Percentiles rank a stretch among this genome's conserved stretches.
These are phyloP conservation scores for Drosophila longiperda DNA, from an alignment of 2,888 invertebrate genomes.

Conservation along the genomic window DNA sequence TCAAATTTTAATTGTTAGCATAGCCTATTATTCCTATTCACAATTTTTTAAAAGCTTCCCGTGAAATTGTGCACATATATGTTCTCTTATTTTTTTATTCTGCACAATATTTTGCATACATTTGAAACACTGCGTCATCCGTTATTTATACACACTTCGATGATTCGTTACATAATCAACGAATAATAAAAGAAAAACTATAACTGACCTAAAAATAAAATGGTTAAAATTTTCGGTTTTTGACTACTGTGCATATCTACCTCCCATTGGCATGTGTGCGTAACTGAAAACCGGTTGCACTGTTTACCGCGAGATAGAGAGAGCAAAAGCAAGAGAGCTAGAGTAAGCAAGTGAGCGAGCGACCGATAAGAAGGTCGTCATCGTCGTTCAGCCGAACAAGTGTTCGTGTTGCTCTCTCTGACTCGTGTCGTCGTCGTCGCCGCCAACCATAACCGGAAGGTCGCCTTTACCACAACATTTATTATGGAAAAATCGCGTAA, in stretches of 20 bases:
- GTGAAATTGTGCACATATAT: not conserved
- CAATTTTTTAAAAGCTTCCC: not conserved
- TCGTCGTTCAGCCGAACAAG: slow-evolving; percentile 70
- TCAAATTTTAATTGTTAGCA: not conserved
- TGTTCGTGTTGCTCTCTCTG: slow-evolving; percentile 40
- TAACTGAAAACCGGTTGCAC: slow-evolving; percentile 76
- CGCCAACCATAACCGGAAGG: slow-evolving; percentile 78
- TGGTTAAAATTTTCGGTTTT: not conserved
- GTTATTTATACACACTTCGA: not conserved
- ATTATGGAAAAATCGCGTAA: slow-evolving; percentile 82
- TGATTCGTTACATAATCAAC: not conserved
- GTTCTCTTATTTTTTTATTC: not conserved
- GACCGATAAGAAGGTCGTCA: slow-evolving; percentile 70
- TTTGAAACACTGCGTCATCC: not conserved
- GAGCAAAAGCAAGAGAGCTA: slow-evolving; percentile 7
- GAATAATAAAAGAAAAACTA: not conserved
- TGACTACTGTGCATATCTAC: slow-evolving; percentile 29
- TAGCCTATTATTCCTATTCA: not conserved
- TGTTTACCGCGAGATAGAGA: slow-evolving; percentile 68
- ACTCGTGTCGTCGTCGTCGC: slow-evolving; percentile 41
- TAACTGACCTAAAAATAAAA: not conserved
- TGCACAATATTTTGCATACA: not conserved
- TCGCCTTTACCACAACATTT: slow-evolving; percentile 82
- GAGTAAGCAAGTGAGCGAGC: slow-evolving; percentile 37
- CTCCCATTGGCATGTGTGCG: slow-evolving; percentile 45